Evolutionary conservation across 30 jellyfish, hydroid and myxozoan species (phyloP), one percentile per base, ranked within the genome.

Genomic region (Euphysa ruthae): DNA sequence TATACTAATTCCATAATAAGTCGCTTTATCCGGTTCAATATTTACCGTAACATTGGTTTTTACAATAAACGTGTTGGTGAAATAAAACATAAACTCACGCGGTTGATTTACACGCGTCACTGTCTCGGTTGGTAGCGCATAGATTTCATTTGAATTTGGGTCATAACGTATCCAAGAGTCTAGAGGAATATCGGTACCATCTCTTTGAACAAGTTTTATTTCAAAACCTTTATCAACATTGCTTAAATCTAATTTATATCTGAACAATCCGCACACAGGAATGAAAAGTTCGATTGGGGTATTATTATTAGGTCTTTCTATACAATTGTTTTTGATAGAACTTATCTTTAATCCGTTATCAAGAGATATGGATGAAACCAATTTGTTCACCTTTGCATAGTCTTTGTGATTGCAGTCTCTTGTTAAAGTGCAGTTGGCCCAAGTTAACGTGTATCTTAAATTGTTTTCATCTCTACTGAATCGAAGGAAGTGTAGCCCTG

Each of bases 91-190:
- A 55, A 35, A 90, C 22, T 34, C 32, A 24, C 19, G 23, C 12
- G 38, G 32, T 26, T 76, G 38, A 19, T 49, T 51, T 0, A 71
- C 27, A 14, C 46, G 57, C 15, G 69, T 63, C 26, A 85, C 35
- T 2, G 65, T 58, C 57, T 51, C 82, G 33, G 92, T 56, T 13
- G 93, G 87, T 38, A 85, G 20, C 28, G 94, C 79, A 60, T 78
- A 82, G 16, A 85, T 49, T 70, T 78, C 92, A 14, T 69, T 38
- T 7, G 79, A 63, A 3, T 63, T 49, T 1, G 75, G n/a, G 56
- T 85, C 85, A 27, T 57, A 78, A 38, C 77, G 92, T 18, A 85
- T 64, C 96, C 94, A 79, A 2, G 96, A 85, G 60, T 85, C 77
- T 15, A 70, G 60, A 1, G 94, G 93, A 3, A 85, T n/a, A 5